Base-by-base conservation (phyloP, 2,888 invertebrate genomes). In the Pristionchus entomophagus region DNA sequence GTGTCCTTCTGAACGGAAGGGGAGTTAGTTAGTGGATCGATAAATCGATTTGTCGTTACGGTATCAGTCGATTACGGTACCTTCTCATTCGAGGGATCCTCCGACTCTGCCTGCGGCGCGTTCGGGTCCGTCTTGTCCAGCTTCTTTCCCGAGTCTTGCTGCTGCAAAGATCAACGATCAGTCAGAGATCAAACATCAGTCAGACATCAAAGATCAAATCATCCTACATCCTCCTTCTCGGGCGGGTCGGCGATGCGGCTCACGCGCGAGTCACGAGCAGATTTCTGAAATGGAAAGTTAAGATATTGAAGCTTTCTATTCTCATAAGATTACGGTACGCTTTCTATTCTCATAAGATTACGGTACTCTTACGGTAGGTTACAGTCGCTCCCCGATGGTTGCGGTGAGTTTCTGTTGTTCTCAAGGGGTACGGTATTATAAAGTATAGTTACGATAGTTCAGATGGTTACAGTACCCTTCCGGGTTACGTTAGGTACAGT, bases 141-240 rank as follows among this genome's bases (percentile, higher is more conserved):
- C 14, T 69, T 35, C 69, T 69, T 69, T 8, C 8, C n/a, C 38
- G 38, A 35, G 35, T 22, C 41, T 41, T 38, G 73, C 73, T 73
- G 73, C 41, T 73, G 73, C 41, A 45, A 26, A 56, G 5, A 5
- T 56, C 22, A 56, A 56, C 8, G n/a, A 56, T 56, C 56, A 56
- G 14, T 14, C 45, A 45, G 2, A n/a, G 26, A 73, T 41, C 65
- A 38, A 69, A 59, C 22, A 69, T 69, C 65, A 69, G 59, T 59
- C 59, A 29, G n/a, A 69, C 35, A 69, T 69, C n/a, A 73, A 73
- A 73, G 41, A 73, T 45, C 73, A 73, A 41, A n/a, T 73, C 73
- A n/a, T n/a, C 32, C 1, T 4, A 73, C 73, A n/a, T 73, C 73
- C 10, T 73, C 73, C 73, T 73, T 73, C 73, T 73, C 73, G n/a